Base-by-base conservation (phyloP, 1,140 invertebrate genomes). In the Steinernema feltiae region DNA sequence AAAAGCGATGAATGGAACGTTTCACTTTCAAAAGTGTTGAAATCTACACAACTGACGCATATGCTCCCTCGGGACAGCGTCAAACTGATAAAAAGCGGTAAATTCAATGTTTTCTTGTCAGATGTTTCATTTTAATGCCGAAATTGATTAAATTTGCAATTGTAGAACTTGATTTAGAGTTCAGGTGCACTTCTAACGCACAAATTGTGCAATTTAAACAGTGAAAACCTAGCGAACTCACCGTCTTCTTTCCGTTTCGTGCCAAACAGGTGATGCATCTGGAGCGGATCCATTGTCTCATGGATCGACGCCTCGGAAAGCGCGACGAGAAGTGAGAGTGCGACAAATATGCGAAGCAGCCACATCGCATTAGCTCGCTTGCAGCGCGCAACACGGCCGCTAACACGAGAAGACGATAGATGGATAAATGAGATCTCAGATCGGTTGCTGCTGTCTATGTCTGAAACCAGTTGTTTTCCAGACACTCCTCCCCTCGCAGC, bases 201-300 rank as follows among this genome's bases (percentile, higher is more conserved):
- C 21, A 1, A 48, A 18, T 41, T 76, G 41, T 32, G 30, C 35
- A 17, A 48, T 24, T 24, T 18, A 48, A 18, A 27, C 70, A 32
- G 27, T 32, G 41, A 17, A 48, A 70, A 12, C 24, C 15, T 75
- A 70, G 30, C 27, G 27, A 31, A 71, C 70, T 77, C 70, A 79
- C 77, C 77, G 70, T 79, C 72, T 30, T 69, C 77, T 70, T 72
- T 72, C 48, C 71, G 48, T 73, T 78, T 53, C n/a, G 69, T 71
- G 73, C 77, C 77, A 46, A 79, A 79, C 17, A 78, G 30, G 29
- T 79, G 77, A 48, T 79, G 77, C 69, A 75, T 32, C 41, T 78
- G 69, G 18, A 76, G 41, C 31, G 73, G 63, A 46, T 73, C 70
- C 76, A 78, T 75, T 21, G 7, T 3, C 53, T 63, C 53, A 27